Evolutionary conservation across 2,888 invertebrate species (phyloP).

Genomic region (Heteropelma amictum): DNA sequence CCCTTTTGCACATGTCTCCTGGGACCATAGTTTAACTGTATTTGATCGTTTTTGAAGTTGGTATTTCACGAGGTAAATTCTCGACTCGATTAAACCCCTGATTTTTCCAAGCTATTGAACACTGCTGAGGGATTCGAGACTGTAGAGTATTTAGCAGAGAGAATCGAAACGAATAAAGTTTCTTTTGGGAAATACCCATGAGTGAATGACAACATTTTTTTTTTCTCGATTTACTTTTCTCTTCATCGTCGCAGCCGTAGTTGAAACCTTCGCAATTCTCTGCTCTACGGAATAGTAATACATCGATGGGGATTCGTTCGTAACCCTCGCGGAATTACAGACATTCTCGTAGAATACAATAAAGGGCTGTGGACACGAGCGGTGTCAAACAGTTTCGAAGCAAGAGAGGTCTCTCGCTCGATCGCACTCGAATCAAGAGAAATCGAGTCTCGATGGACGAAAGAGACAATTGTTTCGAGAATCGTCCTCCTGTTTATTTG

Average conservation of each 20-base stretch:
- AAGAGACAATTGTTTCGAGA: constrained; percentile 16
- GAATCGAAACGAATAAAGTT: constrained; percentile 32
- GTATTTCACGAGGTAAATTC: not conserved
- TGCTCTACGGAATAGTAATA: not conserved
- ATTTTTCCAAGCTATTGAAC: constrained; percentile 4
- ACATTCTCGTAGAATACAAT: constrained; percentile 20
- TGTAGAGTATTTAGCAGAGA: constrained; percentile 5
- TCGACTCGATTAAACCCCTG: not conserved
- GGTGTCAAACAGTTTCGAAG: constrained; percentile 40
- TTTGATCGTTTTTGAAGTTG: no score
- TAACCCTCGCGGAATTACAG: constrained; percentile 3
- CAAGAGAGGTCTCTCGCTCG: constrained; percentile 22
- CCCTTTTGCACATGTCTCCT: no score
- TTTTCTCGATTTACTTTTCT: constrained; percentile 10
- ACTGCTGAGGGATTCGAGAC: not conserved
- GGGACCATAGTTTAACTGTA: no score
- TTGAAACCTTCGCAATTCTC: constrained; percentile 20
- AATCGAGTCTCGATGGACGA: constrained; percentile 42
- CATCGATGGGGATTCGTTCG: not conserved
- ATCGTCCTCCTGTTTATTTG: constrained; percentile 2
- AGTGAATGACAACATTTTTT: not conserved
- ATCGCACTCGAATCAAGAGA: constrained; percentile 30
- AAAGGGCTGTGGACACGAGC: constrained; percentile 16
- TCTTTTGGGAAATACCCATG: not conserved
- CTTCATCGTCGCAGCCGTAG: constrained; percentile 25